Evolutionary conservation across 1,140 invertebrate species (phyloP), one percentile per base, ranked within the genome.

Genomic region (Caenorhabditis inopinata): DNA sequence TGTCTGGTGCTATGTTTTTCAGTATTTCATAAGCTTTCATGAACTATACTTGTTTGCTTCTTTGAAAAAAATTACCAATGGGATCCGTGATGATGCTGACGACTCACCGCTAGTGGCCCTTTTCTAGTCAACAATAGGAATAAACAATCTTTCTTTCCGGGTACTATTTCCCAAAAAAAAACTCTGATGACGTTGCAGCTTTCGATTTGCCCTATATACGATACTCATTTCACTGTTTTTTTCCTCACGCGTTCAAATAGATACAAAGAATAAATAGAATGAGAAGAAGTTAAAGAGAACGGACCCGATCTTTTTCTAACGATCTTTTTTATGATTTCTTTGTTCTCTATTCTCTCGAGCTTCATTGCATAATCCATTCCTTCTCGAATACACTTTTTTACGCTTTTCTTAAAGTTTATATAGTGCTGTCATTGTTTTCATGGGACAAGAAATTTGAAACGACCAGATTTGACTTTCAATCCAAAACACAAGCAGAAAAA

Each of bases 91-190:
- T 68, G 58, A 68, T n/a, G n/a, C n/a, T n/a, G n/a, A n/a, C n/a
- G n/a, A 68, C 58, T 38, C 58, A 68, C 58, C 58, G 58, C 51
- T 58, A 32, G 12, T 58, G 51, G n/a, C 58, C 16, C 27, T 68
- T 68, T 68, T 68, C 58, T 68, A 38, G 58, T 38, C 58, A 68
- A 68, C 58, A 68, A 68, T 68, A 68, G 58, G n/a, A n/a, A n/a
- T n/a, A 68, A 38, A 21, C 25, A 18, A 38, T 32, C 18, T 68
- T 16, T 68, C 58, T 68, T 68, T 68, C 58, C 58, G 58, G 58
- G 35, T 32, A 68, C 58, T 58, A 58, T 58, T 58, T 58, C 51
- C 38, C 29, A 68, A 68, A 68, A 68, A 68, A 68, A 68, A 68
- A 51, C 5, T 7, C 38, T 42, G 38, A 42, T 5, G 48, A 32